Evolutionary conservation across 2,888 invertebrate genomes (phyloP), one percentile per base, ranked within the genome.

Genomic region (Crepidodera aurea): DNA sequence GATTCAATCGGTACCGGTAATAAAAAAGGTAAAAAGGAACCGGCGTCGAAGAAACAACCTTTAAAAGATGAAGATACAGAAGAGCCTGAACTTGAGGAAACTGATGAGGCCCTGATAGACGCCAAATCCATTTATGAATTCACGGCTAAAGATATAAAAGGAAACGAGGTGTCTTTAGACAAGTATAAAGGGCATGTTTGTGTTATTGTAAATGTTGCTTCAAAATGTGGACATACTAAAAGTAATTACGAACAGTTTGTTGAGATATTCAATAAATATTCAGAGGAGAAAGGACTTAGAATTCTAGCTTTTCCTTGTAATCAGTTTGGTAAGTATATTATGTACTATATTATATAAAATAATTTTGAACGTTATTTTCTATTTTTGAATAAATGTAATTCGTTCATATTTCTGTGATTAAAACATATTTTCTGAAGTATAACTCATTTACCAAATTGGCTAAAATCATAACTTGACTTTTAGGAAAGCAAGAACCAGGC

Each of bases 301-400:
- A 92, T 94, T 71, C 83, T 93, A 58, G 93, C 90, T 1, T 94
- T 94, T 79, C 94, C 94, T 0, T 94, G 93, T 81, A 94, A 94
- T 78, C 94, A 94, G 78, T 94, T 94, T 75, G 87, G 86, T 18
- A 44, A 44, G 13, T 34, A 34, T 2, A n/a, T n/a, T n/a, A n/a
- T n/a, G n/a, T n/a, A n/a, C n/a, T n/a, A n/a, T n/a, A n/a, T n/a
- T n/a, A n/a, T n/a, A n/a, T n/a, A n/a, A n/a, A n/a, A n/a, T n/a
- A n/a, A n/a, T n/a, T n/a, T n/a, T n/a, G n/a, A n/a, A n/a, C n/a
- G n/a, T n/a, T n/a, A n/a, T n/a, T n/a, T n/a, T n/a, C n/a, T n/a
- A n/a, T n/a, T n/a, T n/a, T n/a, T n/a, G n/a, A n/a, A n/a, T n/a
- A n/a, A n/a, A n/a, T n/a, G n/a, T n/a, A n/a, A n/a, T n/a, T n/a